These are phyloP conservation scores for zebrafish (Danio rerio) DNA, from an alignment of 2,113 vertebrate species.

Conservation along the genomic window DNA sequence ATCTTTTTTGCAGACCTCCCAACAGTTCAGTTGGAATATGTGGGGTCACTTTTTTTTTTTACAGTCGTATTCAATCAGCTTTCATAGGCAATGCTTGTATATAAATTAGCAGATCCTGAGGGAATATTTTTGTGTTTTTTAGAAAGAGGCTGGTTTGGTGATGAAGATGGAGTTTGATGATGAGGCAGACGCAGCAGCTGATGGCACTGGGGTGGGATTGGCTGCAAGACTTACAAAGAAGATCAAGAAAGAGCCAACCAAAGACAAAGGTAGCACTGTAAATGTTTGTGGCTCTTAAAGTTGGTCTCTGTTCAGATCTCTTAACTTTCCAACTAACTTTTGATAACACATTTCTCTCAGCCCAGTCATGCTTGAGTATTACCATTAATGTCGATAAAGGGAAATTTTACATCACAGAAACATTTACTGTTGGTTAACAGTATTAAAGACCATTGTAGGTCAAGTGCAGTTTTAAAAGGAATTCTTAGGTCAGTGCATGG, in stretches of 20 bases:
- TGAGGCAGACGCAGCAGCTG: conserved; percentile 67
- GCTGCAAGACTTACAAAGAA: conserved; percentile 79
- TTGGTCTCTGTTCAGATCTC: too few species aligned
- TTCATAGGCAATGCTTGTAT: neutral
- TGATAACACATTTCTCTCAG: too few species aligned
- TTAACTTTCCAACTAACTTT: too few species aligned
- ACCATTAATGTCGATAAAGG: too few species aligned
- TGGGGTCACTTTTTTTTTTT: neutral
- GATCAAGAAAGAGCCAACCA: conserved; percentile 74
- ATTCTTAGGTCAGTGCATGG: neutral
- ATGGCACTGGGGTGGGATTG: conserved; percentile 61
- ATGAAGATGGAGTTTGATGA: conserved; percentile 81
- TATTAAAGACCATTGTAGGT: neutral
- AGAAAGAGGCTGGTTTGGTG: conserved; percentile 71
- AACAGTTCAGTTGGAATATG: neutral
- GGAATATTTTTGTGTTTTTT: conserved; percentile 18
- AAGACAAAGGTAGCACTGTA: conserved; percentile 64
- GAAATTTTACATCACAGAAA: neutral
- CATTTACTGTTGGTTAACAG: neutral
- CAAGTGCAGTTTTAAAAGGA: neutral
- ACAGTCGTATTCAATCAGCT: neutral
- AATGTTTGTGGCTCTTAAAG: too few species aligned
- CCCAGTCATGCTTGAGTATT: too few species aligned
- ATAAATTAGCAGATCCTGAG: neutral
- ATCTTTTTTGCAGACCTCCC: too few species aligned